These are phyloP conservation scores for Plagiodera versicolora DNA, from an alignment of 2,888 invertebrate genomes.

Conservation along the genomic window DNA sequence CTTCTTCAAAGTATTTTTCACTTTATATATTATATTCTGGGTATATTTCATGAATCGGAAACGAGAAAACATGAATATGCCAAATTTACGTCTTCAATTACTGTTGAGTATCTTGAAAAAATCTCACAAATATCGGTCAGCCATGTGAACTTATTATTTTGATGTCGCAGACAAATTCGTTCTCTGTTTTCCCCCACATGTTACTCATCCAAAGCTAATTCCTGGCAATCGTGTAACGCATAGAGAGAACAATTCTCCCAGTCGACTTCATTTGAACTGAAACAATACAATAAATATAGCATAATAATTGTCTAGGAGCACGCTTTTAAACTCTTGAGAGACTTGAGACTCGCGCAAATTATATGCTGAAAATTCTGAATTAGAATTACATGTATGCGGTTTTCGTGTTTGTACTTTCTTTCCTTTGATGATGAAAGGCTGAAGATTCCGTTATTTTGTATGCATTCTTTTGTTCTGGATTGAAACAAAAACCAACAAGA, in stretches of 20 bases:
- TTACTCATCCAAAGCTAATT: constrained; percentile 21
- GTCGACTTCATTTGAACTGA: constrained; percentile 24
- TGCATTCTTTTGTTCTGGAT: constrained; percentile 23
- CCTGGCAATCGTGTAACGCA: constrained; percentile 24
- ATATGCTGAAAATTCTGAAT: constrained; percentile 26
- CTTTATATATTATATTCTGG: no score
- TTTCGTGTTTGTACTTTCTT: constrained; percentile 11
- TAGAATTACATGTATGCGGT: constrained; percentile 31
- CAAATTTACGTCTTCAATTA: no score
- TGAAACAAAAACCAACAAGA: constrained; percentile 13
- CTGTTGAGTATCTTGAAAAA: no score
- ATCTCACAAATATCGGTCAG: no score
- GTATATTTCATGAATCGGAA: no score
- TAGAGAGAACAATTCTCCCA: constrained; percentile 21
- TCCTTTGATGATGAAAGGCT: constrained; percentile 16
- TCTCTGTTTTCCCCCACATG: neutral
- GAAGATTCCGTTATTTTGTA: constrained; percentile 27
- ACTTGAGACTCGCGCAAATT: constrained; percentile 33
- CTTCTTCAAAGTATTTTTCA: no score
- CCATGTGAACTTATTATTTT: no score
- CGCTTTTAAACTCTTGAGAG: constrained; percentile 35
- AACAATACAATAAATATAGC: constrained; percentile 37
- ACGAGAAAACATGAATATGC: no score
- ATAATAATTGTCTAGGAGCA: constrained; percentile 37
- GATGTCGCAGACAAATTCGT: no score